Conservation (phyloP, 1,140 invertebrate species). For the Lethrus apterus region DNA sequence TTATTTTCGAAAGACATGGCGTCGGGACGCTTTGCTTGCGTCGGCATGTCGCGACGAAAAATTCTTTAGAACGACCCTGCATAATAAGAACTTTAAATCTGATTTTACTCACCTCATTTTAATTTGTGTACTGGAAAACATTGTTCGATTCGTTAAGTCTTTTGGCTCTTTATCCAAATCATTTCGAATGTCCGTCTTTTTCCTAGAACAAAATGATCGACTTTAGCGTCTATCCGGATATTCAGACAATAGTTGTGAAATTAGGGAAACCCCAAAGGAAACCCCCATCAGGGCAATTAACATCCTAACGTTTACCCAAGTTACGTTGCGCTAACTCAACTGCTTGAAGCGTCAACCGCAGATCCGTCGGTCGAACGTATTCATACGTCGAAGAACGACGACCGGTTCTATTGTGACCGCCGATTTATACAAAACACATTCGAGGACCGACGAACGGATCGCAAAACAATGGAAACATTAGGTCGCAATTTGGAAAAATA, state of each 20-base stretch:
- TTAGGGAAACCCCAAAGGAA: neutral
- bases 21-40: no score
- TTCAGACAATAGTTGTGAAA: slow-evolving; percentile 13
- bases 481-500: slow-evolving; percentile 19
- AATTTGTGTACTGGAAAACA: slow-evolving; percentile 56
- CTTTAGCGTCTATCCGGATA: no score
- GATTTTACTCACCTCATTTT: slow-evolving; percentile 67
- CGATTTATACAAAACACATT: neutral
- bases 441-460: neutral
- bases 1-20: no score
- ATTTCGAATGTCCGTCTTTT: slow-evolving; percentile 45
- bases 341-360: neutral
- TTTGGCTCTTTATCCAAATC: slow-evolving; percentile 57
- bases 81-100: slow-evolving; percentile 17
- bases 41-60: no score
- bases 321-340: neutral
- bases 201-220: slow-evolving; percentile 40
- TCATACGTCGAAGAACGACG: neutral
- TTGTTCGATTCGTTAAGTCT: slow-evolving; percentile 51
- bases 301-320: neutral
- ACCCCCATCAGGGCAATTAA: neutral
- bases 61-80: no score
- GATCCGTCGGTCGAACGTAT: neutral
- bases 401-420: no score
- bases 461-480: slow-evolving; percentile 8